Evolutionary conservation across 1,140 invertebrate genomes (phyloP).

Genomic region (Hestina assimilis): DNA sequence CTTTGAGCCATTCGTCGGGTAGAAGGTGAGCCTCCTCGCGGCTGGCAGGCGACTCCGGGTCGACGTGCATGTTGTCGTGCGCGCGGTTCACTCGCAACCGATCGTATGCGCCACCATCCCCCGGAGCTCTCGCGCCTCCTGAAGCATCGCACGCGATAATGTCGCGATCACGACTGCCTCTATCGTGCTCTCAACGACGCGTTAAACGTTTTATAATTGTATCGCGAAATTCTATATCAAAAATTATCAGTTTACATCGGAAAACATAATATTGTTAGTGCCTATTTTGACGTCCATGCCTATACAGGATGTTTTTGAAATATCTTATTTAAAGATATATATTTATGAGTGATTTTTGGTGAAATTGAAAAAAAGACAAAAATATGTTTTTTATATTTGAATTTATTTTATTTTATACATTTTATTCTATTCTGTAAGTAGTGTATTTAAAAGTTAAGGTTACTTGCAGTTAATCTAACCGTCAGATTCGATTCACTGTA

Average conservation of each 20-base stretch:
- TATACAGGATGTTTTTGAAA: not conserved
- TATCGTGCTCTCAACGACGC: conserved; percentile 51
- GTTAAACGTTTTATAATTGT: conserved; percentile 74
- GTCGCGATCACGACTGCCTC: conserved; percentile 68
- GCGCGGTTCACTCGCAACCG: conserved; percentile 57
- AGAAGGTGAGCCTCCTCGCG: conserved; percentile 72
- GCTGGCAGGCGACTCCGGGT: conserved; percentile 71
- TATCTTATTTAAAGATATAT: too few relatives aligned
- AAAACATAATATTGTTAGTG: conserved; percentile 64
- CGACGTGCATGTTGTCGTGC: conserved; percentile 66
- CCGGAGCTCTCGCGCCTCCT: conserved; percentile 51
- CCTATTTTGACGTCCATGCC: conserved; percentile 43
- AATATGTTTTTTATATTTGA: too few relatives aligned
- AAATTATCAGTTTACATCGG: conserved; percentile 69
- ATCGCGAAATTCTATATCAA: conserved; percentile 67
- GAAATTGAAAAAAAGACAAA: too few relatives aligned
- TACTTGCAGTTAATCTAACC: too few relatives aligned
- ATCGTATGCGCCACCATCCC: conserved; percentile 63
- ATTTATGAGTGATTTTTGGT: too few relatives aligned
- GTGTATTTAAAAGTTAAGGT: too few relatives aligned
- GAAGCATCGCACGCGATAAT: conserved; percentile 74
- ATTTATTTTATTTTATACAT: too few relatives aligned
- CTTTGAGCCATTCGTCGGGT: conserved; percentile 73
- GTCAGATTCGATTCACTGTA: too few relatives aligned
- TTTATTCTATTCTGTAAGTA: too few relatives aligned